Conservation (phyloP, 2,888 invertebrate genomes). For the Chydorus sphaericus region DNA sequence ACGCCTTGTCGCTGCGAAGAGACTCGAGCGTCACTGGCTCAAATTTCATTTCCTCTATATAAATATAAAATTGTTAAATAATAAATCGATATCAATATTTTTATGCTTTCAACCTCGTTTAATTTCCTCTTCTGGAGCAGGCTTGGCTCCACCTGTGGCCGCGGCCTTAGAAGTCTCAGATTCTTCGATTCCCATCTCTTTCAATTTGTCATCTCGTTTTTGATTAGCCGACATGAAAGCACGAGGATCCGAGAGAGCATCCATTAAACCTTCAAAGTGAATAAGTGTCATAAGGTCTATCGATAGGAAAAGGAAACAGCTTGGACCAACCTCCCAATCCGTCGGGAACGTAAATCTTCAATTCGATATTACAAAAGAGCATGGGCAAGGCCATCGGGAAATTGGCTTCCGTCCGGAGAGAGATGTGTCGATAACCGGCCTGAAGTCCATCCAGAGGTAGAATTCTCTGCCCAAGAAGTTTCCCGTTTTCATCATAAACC, state of each 20-base stretch:
- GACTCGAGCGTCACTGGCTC: constrained; percentile 81
- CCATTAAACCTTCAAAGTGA: constrained; percentile 91
- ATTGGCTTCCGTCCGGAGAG: constrained; percentile 93
- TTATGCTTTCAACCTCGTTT: constrained; percentile 45
- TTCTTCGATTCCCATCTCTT: constrained; percentile 87
- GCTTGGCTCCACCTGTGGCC: constrained; percentile 36
- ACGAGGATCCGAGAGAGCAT: constrained; percentile 86
- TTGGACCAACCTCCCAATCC: constrained; percentile 97
- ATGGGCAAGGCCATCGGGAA: constrained; percentile 98
- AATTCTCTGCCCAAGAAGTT: constrained; percentile 90
- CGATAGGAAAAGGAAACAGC: too few species aligned
- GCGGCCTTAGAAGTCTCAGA: constrained; percentile 34
- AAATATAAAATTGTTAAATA: not conserved
- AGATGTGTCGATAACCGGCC: constrained; percentile 94
- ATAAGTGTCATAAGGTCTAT: constrained; percentile 5
- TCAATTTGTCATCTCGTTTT: constrained; percentile 80
- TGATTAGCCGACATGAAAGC: constrained; percentile 78
- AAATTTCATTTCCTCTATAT: constrained; percentile 47
- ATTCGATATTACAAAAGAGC: constrained; percentile 96
- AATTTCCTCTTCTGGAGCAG: constrained; percentile 52
- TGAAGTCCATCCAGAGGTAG: constrained; percentile 94
- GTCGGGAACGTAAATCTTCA: constrained; percentile 99
- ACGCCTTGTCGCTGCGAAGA: constrained; percentile 75
- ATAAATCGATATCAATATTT: not conserved
- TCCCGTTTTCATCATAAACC: constrained; percentile 95